These are phyloP conservation scores for Leptodactylus fuscus DNA, from an alignment of 2,113 vertebrate genomes.

Conservation along the genomic window DNA sequence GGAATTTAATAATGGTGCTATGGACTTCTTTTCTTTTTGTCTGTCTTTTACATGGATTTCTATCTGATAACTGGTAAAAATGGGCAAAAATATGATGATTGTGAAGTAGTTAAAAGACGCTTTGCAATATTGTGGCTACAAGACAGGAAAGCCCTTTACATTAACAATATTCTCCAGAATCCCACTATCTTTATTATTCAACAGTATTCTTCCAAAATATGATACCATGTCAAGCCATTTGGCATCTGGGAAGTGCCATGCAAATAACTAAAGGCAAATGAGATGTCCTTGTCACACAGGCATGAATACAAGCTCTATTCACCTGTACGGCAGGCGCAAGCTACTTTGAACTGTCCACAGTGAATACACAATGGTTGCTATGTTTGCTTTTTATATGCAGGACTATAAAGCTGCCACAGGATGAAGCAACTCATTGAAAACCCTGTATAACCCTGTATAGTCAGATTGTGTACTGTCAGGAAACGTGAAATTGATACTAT, in stretches of 20 bases:
- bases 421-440: background rate
- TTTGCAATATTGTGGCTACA: background rate
- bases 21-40: too few species aligned
- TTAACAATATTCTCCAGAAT: background rate
- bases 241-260: constrained; percentile 57
- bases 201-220: constrained; percentile 39
- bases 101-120: background rate
- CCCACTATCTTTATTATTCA: constrained; percentile 25
- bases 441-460: too few species aligned
- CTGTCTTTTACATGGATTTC: too few species aligned
- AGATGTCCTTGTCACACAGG: constrained; percentile 38
- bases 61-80: too few species aligned
- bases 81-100: background rate
- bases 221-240: constrained; percentile 31
- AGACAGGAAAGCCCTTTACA: background rate
- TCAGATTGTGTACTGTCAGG: background rate
- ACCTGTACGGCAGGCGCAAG: background rate
- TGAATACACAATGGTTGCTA: constrained; percentile 45
- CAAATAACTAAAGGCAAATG: constrained; percentile 58
- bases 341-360: constrained; percentile 21
- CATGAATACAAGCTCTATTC: constrained; percentile 53
- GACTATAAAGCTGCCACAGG: background rate
- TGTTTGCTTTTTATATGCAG: background rate
- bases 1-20: too few species aligned
- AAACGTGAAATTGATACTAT: background rate